phyloP scores from a whole-genome alignment of 1,140 invertebrate genomes.

The Pseudachorutes palmiensis region DNA sequence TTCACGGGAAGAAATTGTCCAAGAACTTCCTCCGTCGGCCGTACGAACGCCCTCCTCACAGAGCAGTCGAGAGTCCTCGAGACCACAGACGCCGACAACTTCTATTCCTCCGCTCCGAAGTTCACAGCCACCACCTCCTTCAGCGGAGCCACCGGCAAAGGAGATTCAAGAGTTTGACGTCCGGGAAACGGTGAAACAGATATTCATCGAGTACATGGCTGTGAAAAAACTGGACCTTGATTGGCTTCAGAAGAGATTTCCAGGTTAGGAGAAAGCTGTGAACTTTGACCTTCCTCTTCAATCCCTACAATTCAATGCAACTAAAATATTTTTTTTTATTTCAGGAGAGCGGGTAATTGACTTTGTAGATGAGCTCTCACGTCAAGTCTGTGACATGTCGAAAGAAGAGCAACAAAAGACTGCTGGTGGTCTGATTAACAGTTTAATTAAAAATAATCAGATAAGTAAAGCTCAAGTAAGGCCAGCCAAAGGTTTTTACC shows the following conservation, averaged over 20 bases:
- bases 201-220: slow-evolving; percentile 29
- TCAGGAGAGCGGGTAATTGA: slow-evolving; percentile 9
- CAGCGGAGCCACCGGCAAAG: too few relatives aligned
- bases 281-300: neutral
- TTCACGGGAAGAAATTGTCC: slow-evolving; percentile 18
- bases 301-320: neutral
- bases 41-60: neutral
- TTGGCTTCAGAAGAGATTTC: slow-evolving; percentile 31
- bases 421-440: slow-evolving; percentile 29
- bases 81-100: slow-evolving; percentile 10
- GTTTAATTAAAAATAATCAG: slow-evolving; percentile 24
- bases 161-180: slow-evolving; percentile 6
- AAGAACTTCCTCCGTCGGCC: neutral
- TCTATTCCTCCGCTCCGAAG: slow-evolving; percentile 12
- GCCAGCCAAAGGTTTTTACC: neutral
- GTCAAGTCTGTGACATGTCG: slow-evolving; percentile 32
- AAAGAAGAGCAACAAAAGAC: slow-evolving; percentile 30
- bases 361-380: slow-evolving; percentile 30
- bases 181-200: slow-evolving; percentile 35
- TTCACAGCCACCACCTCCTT: neutral
- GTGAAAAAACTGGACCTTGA: slow-evolving; percentile 25
- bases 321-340: slow-evolving; percentile 6
- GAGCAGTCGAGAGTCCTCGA: slow-evolving; percentile 15
- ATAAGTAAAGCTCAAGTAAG: slow-evolving; percentile 13
- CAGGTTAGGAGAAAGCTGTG: slow-evolving; percentile 12